Evolutionary conservation across 2,113 vertebrate genomes (phyloP), one percentile per base, ranked within the genome.

Genomic region (Eulemur macaco): DNA sequence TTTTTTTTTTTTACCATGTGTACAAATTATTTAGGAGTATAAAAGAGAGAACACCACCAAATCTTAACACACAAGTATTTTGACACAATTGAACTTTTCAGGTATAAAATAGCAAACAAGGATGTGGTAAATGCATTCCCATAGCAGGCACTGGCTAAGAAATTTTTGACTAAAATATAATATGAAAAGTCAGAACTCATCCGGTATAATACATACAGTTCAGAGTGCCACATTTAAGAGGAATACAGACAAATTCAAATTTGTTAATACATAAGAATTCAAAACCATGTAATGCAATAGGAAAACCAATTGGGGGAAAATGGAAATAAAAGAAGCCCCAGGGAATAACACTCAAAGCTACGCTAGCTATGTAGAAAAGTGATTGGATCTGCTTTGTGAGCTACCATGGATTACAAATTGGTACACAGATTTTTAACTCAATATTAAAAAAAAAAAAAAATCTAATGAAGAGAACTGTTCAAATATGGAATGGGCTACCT

Each of bases 261-360:
- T 82, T 94, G 14, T 50, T 96, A 90, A 82, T 34, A 95, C 93
- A 60, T 58, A 95, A 89, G 31, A 94, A 89, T 77, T 23, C 54
- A 92, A 81, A 92, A 73, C 31, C 42, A 77, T 0, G 1, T 56
- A 82, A 93, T 84, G 23, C 11, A 94, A 89, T 6, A 95, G 54
- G 45, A 71, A 90, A 96, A 90, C 96, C 18, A 95, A 71, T 47
- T 52, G 13, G 15, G 52, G 18, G 9, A 27, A 76, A 95, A 93
- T 64, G 6, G n/a, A 96, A 94, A 92, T 1, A 84, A 54, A 25
- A 20, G 25, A 13, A 23, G 21, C 7, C 42, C 23, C 18, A 31
- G 3, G 23, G 9, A 45, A 52, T 45, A 81, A 96, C 21, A 81
- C n/a, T 94, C 45, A 90, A 84, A 86, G 37, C 52, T 23, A 76